Evolutionary conservation across 2,797 vertebrate species (phyloP).

Genomic region (Avahi laniger): DNA sequence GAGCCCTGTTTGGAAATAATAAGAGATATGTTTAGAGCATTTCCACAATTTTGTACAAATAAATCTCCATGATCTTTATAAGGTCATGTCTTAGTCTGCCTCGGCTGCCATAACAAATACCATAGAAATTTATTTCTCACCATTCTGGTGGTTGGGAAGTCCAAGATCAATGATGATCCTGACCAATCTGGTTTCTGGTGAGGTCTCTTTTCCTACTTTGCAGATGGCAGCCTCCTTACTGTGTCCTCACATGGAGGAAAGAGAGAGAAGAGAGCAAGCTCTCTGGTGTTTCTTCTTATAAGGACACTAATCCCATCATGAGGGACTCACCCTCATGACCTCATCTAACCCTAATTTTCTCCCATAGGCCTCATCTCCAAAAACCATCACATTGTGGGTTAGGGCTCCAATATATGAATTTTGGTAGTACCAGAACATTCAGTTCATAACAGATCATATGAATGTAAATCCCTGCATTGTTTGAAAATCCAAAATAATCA

Average conservation of each 20-base stretch:
- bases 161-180: neutral
- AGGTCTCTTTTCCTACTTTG: neutral
- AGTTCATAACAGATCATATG: neutral
- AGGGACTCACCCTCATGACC: neutral
- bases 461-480: constrained; percentile 22
- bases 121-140: neutral
- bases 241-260: neutral
- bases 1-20: neutral
- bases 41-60: neutral
- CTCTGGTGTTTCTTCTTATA: neutral
- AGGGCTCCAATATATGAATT: neutral
- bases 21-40: neutral
- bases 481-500: neutral
- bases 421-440: neutral
- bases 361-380: neutral
- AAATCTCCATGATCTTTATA: constrained; percentile 3
- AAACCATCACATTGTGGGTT: neutral
- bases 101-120: neutral
- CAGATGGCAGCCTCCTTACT: neutral
- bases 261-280: neutral
- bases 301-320: neutral
- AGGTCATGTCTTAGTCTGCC: neutral
- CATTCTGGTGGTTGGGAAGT: neutral
- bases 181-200: neutral
- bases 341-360: neutral